Evolutionary conservation across 2,113 vertebrate genomes (phyloP), one percentile per base, ranked within the genome.

Genomic region (Lontra canadensis): DNA sequence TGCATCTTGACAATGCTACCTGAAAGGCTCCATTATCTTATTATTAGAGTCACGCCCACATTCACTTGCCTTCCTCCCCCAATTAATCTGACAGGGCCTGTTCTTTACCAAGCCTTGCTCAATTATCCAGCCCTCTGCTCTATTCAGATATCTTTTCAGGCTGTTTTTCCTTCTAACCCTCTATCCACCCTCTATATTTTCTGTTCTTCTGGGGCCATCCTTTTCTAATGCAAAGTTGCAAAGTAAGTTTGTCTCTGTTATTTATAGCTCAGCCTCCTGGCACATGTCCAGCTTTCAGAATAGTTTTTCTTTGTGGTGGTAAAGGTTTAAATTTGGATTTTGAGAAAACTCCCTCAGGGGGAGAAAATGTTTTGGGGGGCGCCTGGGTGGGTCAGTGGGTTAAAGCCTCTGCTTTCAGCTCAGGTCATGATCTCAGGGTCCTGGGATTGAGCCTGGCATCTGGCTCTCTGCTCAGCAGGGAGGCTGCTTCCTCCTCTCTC

Each of bases 11-110:
- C 23, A 59, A 29, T 63, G 79, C 52, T 83, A 25, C 69, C 61
- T 71, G 88, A 85, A 85, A 65, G 84, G 63, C 18, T 65, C 65
- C 63, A 82, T 94, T 92, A 88, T 94, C 90, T 95, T 59, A 67
- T 91, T 87, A 87, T 82, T 84, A 91, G 10, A 49, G 63, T 25
- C 57, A 84, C 74, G 7, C 92, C 91, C 92, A 76, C 55, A 55
- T 31, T 65, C 49, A n/a, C 26, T 79, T 1, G 0, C 20, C 42
- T 39, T 91, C 34, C 61, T 94, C 15, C 36, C 44, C 36, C 20
- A 25, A 20, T 65, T 71, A 84, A 87, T 52, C 57, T 95, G 78
- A 94, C 67, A 91, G 47, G 55, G 87, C 36, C 57, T 94, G 76
- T 55, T 87, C 36, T 79, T 34, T 39, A 57, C 31, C 29, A 73